Conservation (phyloP, 1,140 invertebrate genomes). For the Physella acuta region DNA sequence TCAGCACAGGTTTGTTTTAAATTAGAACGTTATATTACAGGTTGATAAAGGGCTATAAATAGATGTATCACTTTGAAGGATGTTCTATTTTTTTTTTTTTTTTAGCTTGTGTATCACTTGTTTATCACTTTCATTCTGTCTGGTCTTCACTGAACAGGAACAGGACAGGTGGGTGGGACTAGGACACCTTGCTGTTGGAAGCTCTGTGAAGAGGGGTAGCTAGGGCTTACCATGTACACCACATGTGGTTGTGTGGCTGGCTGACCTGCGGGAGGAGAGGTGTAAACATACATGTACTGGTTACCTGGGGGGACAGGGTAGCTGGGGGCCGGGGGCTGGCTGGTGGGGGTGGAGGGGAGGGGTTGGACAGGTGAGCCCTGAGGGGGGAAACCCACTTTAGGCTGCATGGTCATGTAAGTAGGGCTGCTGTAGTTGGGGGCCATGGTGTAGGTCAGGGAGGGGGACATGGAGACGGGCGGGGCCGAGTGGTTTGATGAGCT, state of each 20-base stretch:
- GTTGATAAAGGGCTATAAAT: too few species aligned
- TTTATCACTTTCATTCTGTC: too few species aligned
- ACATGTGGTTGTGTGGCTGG: constrained; percentile 26
- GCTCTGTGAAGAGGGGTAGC: constrained; percentile 27
- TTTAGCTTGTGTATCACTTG: too few species aligned
- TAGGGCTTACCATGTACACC: constrained; percentile 34
- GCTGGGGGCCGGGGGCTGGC: neutral
- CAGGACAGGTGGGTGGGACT: constrained; percentile 26
- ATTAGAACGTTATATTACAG: too few species aligned
- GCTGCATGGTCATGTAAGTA: neutral
- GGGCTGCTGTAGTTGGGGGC: neutral
- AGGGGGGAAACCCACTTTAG: neutral
- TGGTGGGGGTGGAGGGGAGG: constrained; percentile 18
- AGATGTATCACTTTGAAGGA: too few species aligned
- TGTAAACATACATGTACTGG: constrained; percentile 35
- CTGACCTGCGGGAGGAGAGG: constrained; percentile 36
- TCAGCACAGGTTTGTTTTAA: too few species aligned
- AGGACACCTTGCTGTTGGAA: constrained; percentile 21
- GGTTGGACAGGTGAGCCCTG: constrained; percentile 1
- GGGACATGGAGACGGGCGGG: constrained; percentile 3
- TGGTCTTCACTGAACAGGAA: constrained; percentile 31
- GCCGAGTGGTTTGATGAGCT: constrained; percentile 2
- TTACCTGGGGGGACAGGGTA: constrained; percentile 18
- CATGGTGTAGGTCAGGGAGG: neutral
- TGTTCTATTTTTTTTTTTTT: too few species aligned